Conservation (phyloP, 1,140 invertebrate species). For the Bactericera cockerelli region DNA sequence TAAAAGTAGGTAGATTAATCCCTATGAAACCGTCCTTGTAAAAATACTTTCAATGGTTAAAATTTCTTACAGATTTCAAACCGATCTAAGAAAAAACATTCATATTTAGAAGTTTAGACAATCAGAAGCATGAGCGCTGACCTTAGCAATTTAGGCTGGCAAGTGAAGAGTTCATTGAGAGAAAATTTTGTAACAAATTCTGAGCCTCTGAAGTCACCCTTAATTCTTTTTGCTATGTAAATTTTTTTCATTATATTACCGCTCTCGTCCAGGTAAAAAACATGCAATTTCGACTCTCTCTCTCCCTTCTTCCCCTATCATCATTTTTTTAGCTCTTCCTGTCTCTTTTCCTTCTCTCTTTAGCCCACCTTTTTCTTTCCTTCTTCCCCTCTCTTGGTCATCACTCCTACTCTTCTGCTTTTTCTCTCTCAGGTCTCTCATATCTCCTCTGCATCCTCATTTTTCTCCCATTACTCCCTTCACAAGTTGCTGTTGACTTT, state of each 20-base stretch:
- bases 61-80: no score
- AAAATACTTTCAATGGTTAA: no score
- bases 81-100: no score
- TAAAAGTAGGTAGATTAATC: no score
- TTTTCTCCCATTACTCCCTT: constrained; percentile 5
- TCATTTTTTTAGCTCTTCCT: neutral
- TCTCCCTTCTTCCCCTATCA: neutral
- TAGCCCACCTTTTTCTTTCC: no score
- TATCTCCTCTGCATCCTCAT: neutral
- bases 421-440: neutral
- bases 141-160: no score
- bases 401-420: neutral
- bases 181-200: no score
- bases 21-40: no score
- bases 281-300: neutral
- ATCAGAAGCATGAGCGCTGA: no score
- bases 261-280: neutral
- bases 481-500: constrained; percentile 7
- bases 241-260: neutral
- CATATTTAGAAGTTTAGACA: no score
- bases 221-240: neutral
- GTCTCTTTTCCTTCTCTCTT: neutral
- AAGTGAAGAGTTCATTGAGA: no score
- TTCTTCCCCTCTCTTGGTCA: neutral
- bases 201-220: neutral